A percentile compares a stretch with the other conserved stretches of the same genome.
phyloP scores from a whole-genome alignment of 2,113 vertebrate species.

The Grantiella picta region DNA sequence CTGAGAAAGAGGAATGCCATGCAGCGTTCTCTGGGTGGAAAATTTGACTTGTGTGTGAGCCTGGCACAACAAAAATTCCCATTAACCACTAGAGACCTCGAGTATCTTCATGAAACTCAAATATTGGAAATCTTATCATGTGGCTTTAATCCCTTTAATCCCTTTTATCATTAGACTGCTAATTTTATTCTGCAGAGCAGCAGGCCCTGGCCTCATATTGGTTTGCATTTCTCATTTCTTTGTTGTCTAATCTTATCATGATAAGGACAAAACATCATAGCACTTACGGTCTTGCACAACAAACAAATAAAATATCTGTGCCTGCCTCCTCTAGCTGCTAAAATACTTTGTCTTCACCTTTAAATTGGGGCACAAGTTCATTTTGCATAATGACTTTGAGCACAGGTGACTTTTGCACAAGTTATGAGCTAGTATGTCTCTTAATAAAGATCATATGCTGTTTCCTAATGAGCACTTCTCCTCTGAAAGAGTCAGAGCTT shows the following conservation, averaged over 20 bases:
- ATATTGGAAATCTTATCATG: background rate
- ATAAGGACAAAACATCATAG: background rate
- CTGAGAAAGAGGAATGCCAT: background rate
- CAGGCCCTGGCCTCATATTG: background rate
- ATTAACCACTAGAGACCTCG: background rate
- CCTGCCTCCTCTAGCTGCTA: background rate
- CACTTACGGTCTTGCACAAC: background rate
- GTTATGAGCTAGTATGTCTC: background rate
- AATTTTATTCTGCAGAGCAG: background rate
- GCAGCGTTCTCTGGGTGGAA: background rate
- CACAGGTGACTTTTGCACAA: rapidly evolving
- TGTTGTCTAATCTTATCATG: background rate
- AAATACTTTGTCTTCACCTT: background rate
- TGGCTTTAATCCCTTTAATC: background rate
- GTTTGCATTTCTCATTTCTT: background rate
- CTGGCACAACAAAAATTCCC: background rate
- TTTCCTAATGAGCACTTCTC: background rate
- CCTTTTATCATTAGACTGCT: background rate
- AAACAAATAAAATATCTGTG: background rate
- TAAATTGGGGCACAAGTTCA: background rate
- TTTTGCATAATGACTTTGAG: background rate
- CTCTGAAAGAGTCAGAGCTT: background rate
- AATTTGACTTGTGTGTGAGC: background rate
- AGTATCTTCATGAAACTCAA: background rate
- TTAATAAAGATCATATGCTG: background rate